Conservation (phyloP, 1,140 invertebrate genomes). For the Maniola jurtina region DNA sequence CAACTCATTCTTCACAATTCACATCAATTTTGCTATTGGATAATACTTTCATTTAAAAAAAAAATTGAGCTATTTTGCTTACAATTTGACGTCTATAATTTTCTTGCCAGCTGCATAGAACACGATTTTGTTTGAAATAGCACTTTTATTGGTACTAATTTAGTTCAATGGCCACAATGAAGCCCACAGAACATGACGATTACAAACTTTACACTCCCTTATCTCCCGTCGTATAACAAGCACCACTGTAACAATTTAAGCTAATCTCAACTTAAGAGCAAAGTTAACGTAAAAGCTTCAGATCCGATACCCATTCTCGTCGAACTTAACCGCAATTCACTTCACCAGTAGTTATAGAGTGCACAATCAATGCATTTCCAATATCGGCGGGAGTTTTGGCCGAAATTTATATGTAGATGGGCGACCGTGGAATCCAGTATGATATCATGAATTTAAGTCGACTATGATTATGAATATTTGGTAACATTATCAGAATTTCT, state of each 20-base stretch:
- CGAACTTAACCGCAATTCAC: slow-evolving; percentile 15
- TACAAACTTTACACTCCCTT: neutral
- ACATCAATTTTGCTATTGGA: no score
- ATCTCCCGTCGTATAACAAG: neutral
- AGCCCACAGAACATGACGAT: no score
- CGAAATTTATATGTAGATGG: neutral
- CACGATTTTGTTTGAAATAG: no score
- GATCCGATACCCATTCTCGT: slow-evolving; percentile 15
- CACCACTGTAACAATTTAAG: slow-evolving; percentile 7
- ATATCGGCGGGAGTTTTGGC: neutral
- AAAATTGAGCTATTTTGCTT: no score
- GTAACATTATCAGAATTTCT: no score
- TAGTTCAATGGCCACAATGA: no score
- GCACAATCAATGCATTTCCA: slow-evolving; percentile 9
- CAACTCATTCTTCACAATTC: no score
- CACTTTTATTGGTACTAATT: no score
- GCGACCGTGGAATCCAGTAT: neutral
- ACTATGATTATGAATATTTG: neutral
- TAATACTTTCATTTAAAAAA: no score
- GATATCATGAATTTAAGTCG: neutral
- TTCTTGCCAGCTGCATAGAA: no score
- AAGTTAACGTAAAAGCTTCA: slow-evolving; percentile 15
- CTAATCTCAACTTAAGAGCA: slow-evolving; percentile 11
- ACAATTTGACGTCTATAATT: no score
- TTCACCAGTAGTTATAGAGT: slow-evolving; percentile 12